Percentiles rank a stretch among this genome's conserved stretches.
Evolutionary conservation across 2,797 vertebrate genomes (phyloP).

Genomic region (Pantherophis alleghaniensis): DNA sequence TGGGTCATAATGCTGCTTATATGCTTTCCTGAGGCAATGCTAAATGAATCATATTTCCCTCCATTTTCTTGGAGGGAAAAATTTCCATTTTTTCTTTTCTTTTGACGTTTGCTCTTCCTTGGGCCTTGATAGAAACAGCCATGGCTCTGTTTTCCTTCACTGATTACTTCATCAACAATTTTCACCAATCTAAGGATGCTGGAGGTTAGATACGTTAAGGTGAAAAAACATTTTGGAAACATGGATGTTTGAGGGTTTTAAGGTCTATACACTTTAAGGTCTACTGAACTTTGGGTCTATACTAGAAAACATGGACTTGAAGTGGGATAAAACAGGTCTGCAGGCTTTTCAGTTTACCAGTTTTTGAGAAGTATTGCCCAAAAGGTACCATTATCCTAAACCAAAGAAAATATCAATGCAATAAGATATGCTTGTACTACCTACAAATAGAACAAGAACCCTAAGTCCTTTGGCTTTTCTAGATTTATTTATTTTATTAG

Average conservation of each 20-base stretch:
- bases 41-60: background rate
- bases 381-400: background rate
- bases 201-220: background rate
- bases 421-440: background rate
- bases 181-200: background rate
- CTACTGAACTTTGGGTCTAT: background rate
- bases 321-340: background rate
- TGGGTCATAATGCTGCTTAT: background rate
- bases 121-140: background rate
- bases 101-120: background rate
- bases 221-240: background rate
- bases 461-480: background rate
- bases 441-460: background rate
- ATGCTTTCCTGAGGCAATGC: background rate
- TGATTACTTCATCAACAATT: background rate
- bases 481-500: background rate
- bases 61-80: background rate
- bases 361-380: background rate
- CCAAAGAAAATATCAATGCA: background rate
- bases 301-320: background rate
- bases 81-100: background rate
- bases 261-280: background rate
- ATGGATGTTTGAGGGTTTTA: background rate
- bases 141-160: background rate
- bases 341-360: background rate